These are phyloP conservation scores for Ceratina calcarata DNA, from an alignment of 1,140 invertebrate genomes.

Conservation along the genomic window DNA sequence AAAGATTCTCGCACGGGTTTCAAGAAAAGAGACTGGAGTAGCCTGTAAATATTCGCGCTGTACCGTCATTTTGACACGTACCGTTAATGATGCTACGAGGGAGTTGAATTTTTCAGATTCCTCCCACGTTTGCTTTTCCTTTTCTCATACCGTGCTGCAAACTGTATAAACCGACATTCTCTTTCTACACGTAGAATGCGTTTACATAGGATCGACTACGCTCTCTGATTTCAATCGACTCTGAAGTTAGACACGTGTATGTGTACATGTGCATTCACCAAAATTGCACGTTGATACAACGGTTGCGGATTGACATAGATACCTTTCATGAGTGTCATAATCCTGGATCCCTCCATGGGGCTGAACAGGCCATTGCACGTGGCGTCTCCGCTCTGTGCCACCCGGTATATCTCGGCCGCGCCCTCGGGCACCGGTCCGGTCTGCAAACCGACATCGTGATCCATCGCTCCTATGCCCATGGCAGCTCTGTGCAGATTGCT, in stretches of 20 bases:
- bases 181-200: not conserved
- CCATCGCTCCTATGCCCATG: conserved; percentile 71
- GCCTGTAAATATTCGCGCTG: conserved; percentile 54
- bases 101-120: conserved; percentile 37
- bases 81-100: conserved; percentile 45
- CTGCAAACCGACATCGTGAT: conserved; percentile 71
- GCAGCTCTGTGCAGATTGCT: conserved; percentile 71
- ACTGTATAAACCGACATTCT: not conserved
- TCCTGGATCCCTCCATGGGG: conserved; percentile 88
- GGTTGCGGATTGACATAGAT: conserved; percentile 17
- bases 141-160: not conserved
- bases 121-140: not conserved
- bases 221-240: not conserved
- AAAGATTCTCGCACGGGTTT: not conserved
- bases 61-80: conserved; percentile 44
- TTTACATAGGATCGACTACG: too few relatives aligned
- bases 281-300: not conserved
- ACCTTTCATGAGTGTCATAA: conserved; percentile 88
- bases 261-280: too few relatives aligned
- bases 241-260: too few relatives aligned
- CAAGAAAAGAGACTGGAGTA: conserved; percentile 23
- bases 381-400: conserved; percentile 93
- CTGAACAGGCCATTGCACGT: conserved; percentile 93
- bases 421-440: conserved; percentile 73
- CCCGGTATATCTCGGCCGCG: conserved; percentile 83